Conservation (phyloP, 2,797 vertebrate species). For the Eulemur albifrons region DNA sequence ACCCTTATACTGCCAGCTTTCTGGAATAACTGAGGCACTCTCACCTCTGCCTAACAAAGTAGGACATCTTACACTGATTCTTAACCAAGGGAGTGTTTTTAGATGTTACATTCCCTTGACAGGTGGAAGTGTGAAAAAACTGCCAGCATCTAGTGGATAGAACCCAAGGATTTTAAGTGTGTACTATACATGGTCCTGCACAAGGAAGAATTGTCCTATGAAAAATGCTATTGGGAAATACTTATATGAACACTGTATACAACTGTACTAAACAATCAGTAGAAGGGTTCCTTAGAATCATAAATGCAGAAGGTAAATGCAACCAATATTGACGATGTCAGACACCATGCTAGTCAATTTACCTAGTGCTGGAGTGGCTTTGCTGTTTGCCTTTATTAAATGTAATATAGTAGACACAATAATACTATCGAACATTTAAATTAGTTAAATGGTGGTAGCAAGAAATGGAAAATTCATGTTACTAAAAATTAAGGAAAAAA, state of each 20-base stretch:
- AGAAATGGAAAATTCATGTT: not conserved
- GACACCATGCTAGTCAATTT: not conserved
- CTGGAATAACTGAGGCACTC: not conserved
- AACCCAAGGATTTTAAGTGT: slow-evolving; percentile 15
- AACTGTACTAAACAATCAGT: not conserved
- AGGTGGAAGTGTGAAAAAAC: not conserved
- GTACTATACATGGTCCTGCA: not conserved
- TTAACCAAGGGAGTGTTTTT: not conserved
- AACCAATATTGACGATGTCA: not conserved
- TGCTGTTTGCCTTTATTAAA: not conserved
- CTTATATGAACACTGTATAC: not conserved
- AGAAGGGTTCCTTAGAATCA: not conserved
- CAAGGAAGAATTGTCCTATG: not conserved
- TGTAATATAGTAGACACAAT: not conserved
- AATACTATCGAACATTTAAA: not conserved
- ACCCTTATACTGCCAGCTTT: not conserved
- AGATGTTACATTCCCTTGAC: not conserved
- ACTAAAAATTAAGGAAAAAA: not conserved
- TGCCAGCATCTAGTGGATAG: not conserved
- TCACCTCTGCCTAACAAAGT: not conserved
- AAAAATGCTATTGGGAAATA: slow-evolving; percentile 27
- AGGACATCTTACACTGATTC: not conserved
- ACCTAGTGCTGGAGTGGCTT: not conserved
- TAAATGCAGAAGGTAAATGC: not conserved
- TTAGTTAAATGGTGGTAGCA: slow-evolving; percentile 5